Evolutionary conservation across 2,888 invertebrate species (phyloP), one percentile per base, ranked within the genome.

Genomic region (Conchocele bisecta): DNA sequence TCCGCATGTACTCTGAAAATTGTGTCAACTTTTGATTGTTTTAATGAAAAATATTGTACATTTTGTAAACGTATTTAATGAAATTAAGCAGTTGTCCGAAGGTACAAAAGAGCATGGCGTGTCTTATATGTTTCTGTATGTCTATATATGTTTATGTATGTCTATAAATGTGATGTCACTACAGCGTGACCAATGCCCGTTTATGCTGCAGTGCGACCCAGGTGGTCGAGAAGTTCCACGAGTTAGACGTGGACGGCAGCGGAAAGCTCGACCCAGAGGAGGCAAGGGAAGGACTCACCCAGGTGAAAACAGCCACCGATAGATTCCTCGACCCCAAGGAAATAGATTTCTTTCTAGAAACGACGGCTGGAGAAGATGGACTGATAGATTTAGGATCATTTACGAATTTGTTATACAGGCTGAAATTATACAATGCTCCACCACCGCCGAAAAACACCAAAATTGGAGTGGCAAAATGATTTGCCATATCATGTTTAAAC

Each of bases 331-430:
- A 86, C 39, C 86, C 87, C 17, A 87, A 86, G 61, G 89, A 90
- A 71, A 83, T 89, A 3, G 89, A 89, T 20, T 90, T 90, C 79
- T 90, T 90, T 81, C 68, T 90, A 48, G 86, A 88, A 48, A 88
- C 88, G 7, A 84, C 88, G 6, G 71, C 83, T 1, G 87, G 86
- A 20, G 88, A 89, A 6, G 83, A 88, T 44, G 88, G 86, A 3
- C 75, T 81, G 41, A 88, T 90, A 13, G 89, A 90, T 61, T 71
- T 90, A 22, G 89, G 88, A 11, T 75, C 86, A 13, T 90, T 90
- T 61, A 86, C 85, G n/a, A 86, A 82, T 51, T 74, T 90, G 51
- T 71, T 90, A 33, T 85, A 84, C 61, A 71, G 89, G 29, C 79
- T 90, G 28, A 88, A 88, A 68, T 68, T 89, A 29, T 89, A 89